Conservation (phyloP, 2,888 invertebrate genomes). For the Zeuzera pyrina region DNA sequence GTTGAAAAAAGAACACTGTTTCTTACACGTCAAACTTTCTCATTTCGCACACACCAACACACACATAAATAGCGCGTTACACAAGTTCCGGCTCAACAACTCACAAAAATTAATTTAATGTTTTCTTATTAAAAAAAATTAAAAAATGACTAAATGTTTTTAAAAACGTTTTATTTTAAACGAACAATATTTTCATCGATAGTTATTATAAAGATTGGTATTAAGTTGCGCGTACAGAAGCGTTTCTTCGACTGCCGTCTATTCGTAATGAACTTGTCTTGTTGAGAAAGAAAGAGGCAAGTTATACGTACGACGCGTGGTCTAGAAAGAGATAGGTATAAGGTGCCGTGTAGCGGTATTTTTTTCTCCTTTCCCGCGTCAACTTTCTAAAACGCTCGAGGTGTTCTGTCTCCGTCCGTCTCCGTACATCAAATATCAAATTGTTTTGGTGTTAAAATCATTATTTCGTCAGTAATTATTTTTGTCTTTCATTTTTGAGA, state of each 20-base stretch:
- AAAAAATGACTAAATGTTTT: constrained; percentile 12
- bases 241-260: too few species aligned
- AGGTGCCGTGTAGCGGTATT: constrained; percentile 64
- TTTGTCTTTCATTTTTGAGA: too few species aligned
- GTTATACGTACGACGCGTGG: constrained; percentile 18
- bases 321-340: constrained; percentile 37
- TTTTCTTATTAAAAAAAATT: not conserved
- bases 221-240: too few species aligned
- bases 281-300: constrained; percentile 35
- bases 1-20: constrained; percentile 26
- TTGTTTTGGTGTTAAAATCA: too few species aligned
- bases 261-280: constrained; percentile 38
- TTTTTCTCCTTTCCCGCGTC: constrained; percentile 67
- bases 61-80: too few species aligned
- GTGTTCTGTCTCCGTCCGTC: too few species aligned
- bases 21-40: constrained; percentile 44
- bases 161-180: too few species aligned
- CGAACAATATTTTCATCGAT: too few species aligned
- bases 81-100: constrained; percentile 19
- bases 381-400: constrained; percentile 66
- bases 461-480: too few species aligned
- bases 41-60: constrained; percentile 38
- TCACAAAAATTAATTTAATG: constrained; percentile 3
- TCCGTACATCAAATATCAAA: too few species aligned
- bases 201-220: too few species aligned